Evolutionary conservation across 1,140 invertebrate genomes (phyloP), one percentile per base, ranked within the genome.

Genomic region (Heliconius hewitsoni): DNA sequence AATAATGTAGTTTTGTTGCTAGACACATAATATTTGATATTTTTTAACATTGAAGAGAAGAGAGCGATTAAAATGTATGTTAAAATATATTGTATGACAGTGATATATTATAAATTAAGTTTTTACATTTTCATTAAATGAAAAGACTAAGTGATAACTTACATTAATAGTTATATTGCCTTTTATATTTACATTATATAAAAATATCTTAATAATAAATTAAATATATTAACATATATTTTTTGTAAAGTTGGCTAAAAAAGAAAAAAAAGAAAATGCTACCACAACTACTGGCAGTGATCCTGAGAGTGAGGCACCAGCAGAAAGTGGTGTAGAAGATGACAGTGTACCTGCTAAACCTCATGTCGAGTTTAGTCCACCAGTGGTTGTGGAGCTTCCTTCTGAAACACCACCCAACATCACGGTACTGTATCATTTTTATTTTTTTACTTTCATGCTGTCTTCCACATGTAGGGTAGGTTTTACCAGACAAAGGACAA

Each of bases 261-360:
- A 93, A 77, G 91, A 95, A 78, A 94, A 91, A 75, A 93, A 94
- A 76, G 93, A 94, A 71, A 91, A 88, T 85, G 81, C 85, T 71
- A 83, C 87, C 55, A 78, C 84, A 34, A 82, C 88, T 1, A 90
- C 92, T 42, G 91, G 88, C 37, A 94, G 92, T 85, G 94, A 94
- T 50, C 82, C 85, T 8, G 93, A 94, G 50, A 94, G 93, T 84
- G 93, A 95, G 78, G 91, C 89, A 9, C 92, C 82, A 0, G 92
- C 88, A n/a, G 94, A 95, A 71, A 95, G 93, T 86, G 92, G 93
- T 19, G 80, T 87, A 18, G 94, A 95, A 66, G 94, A 95, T 81
- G 94, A 95, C 4, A 71, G 78, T 8, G 82, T 84, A 13, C 85
- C 85, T 9, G 73, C 82, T 39, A 92, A 90, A 70, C 91, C 84